Base-by-base conservation (phyloP, 2,888 invertebrate genomes). In the Tinea semifulvella region DNA sequence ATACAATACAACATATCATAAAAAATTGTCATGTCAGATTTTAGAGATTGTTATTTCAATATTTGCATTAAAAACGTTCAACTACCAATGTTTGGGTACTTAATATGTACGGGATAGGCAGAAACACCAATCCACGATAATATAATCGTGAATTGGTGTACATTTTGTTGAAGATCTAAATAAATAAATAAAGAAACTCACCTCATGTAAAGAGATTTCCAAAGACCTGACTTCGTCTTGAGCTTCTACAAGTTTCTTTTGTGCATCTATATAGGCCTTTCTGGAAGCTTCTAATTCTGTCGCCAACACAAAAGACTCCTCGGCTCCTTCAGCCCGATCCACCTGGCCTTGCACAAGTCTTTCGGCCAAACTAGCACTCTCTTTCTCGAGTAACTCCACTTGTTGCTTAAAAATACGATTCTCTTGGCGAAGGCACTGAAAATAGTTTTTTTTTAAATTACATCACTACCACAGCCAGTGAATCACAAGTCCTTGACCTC, bases 341-440 rank as follows among this genome's bases (percentile, higher is more conserved):
- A 97, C 95, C 74, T 98, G 98, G 2, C 95, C 96, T 16, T 92
- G 85, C 8, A 96, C 95, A 50, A 98, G 82, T 47, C 95, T 85
- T 70, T 96, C 96, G 0, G 99, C 99, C 48, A 99, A 74, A 45
- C 95, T 93, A 3, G 94, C 93, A 44, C 96, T 96, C 64, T 95
- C 95, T 44, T 92, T 95, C 71, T 99, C 99, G 45, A 99, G 79
- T 52, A 97, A 88, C 61, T 98, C 98, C 52, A 97, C 96, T 47
- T 97, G 84, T 63, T 98, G 97, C 51, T 96, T 88, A n/a, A 99
- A 82, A 45, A 98, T 85, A 51, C 96, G 89, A 68, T 99, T 99
- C 10, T 36, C 36, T 36, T 36, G 36, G 7, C 36, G 36, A 17
- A 36, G 2, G 16, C 36, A 36, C 36, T 36, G 16, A 8, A n/a